Percentiles rank a stretch among this genome's conserved stretches.
Conservation (phyloP, 2,797 vertebrate species). For the Avahi laniger region DNA sequence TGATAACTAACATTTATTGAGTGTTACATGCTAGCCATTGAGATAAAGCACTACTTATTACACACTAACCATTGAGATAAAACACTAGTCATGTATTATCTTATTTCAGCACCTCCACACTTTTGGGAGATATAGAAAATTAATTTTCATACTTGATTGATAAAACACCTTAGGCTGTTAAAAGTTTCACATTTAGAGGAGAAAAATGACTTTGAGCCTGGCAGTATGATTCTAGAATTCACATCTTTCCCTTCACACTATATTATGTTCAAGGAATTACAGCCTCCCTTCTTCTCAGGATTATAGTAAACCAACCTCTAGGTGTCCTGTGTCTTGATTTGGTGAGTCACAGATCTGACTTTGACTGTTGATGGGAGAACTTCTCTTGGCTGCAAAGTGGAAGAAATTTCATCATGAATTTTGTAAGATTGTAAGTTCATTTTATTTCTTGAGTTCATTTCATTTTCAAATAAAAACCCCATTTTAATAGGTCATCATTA, state of each 20-base stretch:
- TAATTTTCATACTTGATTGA: not conserved
- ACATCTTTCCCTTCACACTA: not conserved
- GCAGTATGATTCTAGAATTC: not conserved
- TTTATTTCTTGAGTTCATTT: not conserved
- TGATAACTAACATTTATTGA: conserved; percentile 18
- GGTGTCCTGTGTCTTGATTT: conserved; percentile 86
- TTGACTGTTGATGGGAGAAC: conserved; percentile 94
- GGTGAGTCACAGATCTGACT: conserved; percentile 90
- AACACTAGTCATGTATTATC: not conserved
- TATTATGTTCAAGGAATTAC: not conserved
- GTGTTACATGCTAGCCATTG: not conserved
- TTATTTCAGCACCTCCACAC: not conserved
- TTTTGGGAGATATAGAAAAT: not conserved
- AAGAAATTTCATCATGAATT: not conserved
- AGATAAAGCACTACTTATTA: not conserved
- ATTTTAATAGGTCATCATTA: not conserved
- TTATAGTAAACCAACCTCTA: conserved; percentile 78
- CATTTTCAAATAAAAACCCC: conserved; percentile 31
- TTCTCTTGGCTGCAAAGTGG: conserved; percentile 92
- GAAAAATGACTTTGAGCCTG: not conserved
- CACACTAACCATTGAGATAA: not conserved
- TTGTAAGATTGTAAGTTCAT: not conserved
- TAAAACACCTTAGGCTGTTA: not conserved
- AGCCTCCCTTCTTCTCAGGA: not conserved
- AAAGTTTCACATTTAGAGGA: not conserved